phyloP scores from a whole-genome alignment of 2,888 invertebrate species.

The Incurvaria masculella region DNA sequence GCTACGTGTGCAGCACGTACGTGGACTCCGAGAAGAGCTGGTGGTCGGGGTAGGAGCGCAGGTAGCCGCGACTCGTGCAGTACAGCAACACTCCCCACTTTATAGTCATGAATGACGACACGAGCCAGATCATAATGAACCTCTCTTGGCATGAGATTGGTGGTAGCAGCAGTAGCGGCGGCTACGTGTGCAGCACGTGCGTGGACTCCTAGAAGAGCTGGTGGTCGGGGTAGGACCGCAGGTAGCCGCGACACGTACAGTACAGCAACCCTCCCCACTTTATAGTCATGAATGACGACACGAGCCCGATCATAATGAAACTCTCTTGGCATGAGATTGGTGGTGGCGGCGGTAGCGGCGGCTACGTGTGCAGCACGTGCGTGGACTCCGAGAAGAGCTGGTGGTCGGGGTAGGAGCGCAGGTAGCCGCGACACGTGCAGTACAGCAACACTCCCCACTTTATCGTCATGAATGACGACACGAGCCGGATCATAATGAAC shows the following conservation, averaged over 20 bases:
- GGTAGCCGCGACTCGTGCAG: conserved; percentile 39
- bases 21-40: conserved; percentile 47
- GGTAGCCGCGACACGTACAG: conserved; percentile 39
- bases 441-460: conserved; percentile 52
- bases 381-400: conserved; percentile 47
- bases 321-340: too few relatives aligned
- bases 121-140: conserved; percentile 40
- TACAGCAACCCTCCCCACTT: conserved; percentile 52
- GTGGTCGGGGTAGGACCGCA: conserved; percentile 42
- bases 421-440: conserved; percentile 39
- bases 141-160: too few relatives aligned
- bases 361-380: conserved; percentile 41
- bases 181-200: conserved; percentile 41
- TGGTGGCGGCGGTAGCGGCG: too few relatives aligned
- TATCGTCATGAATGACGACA: conserved; percentile 55
- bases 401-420: conserved; percentile 42
- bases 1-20: conserved; percentile 41
- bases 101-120: conserved; percentile 55
- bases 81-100: conserved; percentile 52
- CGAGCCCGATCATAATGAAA: conserved; percentile 40
- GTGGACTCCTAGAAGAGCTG: conserved; percentile 47
- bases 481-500: conserved; percentile 40
- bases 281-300: conserved; percentile 55
- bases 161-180: too few relatives aligned
- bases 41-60: conserved; percentile 42